Conservation (phyloP, 1,140 invertebrate genomes). For the Drosophila albomicans region DNA sequence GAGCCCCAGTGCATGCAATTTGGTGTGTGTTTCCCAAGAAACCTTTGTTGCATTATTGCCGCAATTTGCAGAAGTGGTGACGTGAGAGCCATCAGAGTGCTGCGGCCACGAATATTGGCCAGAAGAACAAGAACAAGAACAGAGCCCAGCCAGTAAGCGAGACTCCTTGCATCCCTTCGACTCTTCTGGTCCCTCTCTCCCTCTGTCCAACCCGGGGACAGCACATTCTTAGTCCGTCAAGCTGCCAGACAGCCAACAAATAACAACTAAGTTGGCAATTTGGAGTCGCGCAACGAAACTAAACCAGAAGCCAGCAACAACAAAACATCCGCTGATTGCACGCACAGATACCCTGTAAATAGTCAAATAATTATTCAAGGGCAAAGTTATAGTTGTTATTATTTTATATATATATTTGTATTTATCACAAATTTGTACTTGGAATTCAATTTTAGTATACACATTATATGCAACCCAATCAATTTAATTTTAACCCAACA, state of each 20-base stretch:
- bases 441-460: too few species aligned
- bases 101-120: constrained; percentile 77
- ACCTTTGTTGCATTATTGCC: constrained; percentile 82
- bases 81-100: constrained; percentile 81
- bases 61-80: constrained; percentile 82
- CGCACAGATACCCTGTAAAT: constrained; percentile 3
- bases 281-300: constrained; percentile 64
- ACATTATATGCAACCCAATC: too few species aligned
- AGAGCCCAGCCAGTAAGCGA: background rate
- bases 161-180: background rate
- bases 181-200: too few species aligned
- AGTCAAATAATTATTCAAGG: too few species aligned
- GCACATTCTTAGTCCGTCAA: constrained; percentile 26
- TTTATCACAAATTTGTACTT: too few species aligned
- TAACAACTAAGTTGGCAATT: constrained; percentile 82
- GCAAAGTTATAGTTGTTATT: too few species aligned
- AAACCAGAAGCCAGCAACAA: constrained; percentile 13
- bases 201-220: too few species aligned
- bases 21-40: constrained; percentile 81
- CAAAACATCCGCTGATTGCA: background rate
- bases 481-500: too few species aligned
- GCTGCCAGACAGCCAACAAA: constrained; percentile 76
- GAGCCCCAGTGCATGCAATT: constrained; percentile 71
- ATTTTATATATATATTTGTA: too few species aligned
- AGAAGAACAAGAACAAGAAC: constrained; percentile 7